A percentile compares a stretch with the other conserved stretches of the same genome.
These are phyloP conservation scores for Ceratina calcarata DNA, from an alignment of 1,140 invertebrate species.

Conservation along the genomic window DNA sequence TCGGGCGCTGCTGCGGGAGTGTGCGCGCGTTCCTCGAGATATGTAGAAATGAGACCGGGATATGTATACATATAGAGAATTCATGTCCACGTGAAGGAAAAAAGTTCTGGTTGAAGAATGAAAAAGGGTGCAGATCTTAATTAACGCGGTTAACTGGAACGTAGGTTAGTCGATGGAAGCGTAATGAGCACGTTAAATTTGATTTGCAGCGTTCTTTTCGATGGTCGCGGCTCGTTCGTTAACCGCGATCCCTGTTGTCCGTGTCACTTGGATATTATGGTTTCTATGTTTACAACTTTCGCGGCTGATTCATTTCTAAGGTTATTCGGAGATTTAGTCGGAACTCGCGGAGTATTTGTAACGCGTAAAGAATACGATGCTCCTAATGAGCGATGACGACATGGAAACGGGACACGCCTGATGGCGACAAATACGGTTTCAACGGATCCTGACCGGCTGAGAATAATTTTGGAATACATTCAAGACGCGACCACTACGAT, in stretches of 20 bases:
- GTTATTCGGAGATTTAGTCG: not conserved
- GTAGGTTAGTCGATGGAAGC: conserved; percentile 9
- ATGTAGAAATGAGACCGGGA: not conserved
- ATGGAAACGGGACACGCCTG: not conserved
- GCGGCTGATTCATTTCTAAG: not conserved
- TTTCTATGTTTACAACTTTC: not conserved
- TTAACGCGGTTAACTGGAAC: conserved; percentile 37
- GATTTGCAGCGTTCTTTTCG: conserved; percentile 43
- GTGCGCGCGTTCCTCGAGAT: not conserved
- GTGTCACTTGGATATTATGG: not conserved
- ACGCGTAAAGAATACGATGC: conserved; percentile 5
- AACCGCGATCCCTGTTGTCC: not conserved
- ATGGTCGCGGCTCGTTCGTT: conserved; percentile 15
- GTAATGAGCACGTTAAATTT: conserved; percentile 53
- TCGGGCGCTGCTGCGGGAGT: conserved; percentile 2
- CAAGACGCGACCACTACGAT: too few relatives aligned
- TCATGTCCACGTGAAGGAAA: conserved; percentile 2
- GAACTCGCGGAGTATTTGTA: not conserved
- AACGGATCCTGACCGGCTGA: not conserved
- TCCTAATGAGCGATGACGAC: conserved; percentile 5
- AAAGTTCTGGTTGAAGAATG: not conserved
- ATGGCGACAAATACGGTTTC: not conserved
- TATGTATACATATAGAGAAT: not conserved
- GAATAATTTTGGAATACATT: not conserved
- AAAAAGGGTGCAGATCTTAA: conserved; percentile 51